Conservation (phyloP, 2,888 invertebrate species). For the Pomacea canaliculata region DNA sequence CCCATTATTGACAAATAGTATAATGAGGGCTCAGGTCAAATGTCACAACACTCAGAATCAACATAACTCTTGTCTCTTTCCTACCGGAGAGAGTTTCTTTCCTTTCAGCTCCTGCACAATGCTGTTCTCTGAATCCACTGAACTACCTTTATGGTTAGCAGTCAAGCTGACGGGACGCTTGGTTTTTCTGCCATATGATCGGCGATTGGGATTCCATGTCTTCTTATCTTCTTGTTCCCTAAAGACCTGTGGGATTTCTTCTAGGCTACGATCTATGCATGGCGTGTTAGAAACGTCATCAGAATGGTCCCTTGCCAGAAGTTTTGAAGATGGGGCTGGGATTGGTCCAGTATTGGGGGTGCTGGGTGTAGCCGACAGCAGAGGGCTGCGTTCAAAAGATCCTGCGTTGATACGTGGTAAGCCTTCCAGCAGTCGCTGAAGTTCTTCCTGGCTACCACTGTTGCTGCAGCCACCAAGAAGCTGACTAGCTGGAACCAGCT, state of each 20-base stretch:
- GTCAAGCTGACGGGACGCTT: constrained; percentile 41
- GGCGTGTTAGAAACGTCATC: constrained; percentile 48
- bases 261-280: constrained; percentile 61
- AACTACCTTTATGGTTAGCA: constrained; percentile 23
- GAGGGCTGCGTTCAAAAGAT: constrained; percentile 53
- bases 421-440: constrained; percentile 55
- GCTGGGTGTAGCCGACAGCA: constrained; percentile 34
- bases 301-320: constrained; percentile 27
- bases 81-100: constrained; percentile 2
- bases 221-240: constrained; percentile 7
- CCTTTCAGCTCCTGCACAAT: constrained; percentile 16
- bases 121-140: constrained; percentile 18
- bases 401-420: constrained; percentile 60
- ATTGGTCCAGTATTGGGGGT: constrained; percentile 32
- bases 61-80: background rate
- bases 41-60: too few species aligned
- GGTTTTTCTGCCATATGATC: constrained; percentile 14
- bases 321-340: constrained; percentile 32
- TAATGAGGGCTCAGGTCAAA: too few species aligned
- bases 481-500: constrained; percentile 56
- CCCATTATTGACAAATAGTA: background rate
- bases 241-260: constrained; percentile 49
- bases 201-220: constrained; percentile 8
- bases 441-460: constrained; percentile 40
- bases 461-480: constrained; percentile 33